phyloP scores from a whole-genome alignment of 2,113 vertebrate genomes.

The Calcarius ornatus region DNA sequence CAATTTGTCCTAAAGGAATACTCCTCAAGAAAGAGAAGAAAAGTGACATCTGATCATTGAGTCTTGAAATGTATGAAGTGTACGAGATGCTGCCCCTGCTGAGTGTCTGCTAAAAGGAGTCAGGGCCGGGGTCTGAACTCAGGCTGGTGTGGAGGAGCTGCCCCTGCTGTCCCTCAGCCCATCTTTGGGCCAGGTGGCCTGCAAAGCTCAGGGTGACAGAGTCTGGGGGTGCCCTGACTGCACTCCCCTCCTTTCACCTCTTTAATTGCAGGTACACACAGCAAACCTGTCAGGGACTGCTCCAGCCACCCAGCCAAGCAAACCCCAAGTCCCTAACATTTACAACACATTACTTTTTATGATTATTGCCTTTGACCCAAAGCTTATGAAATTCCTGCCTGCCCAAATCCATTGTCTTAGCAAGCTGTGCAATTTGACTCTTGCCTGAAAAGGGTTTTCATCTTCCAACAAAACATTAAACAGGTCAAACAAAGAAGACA shows the following conservation, averaged over 20 bases:
- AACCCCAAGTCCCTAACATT: slow-evolving; percentile 23
- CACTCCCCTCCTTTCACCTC: not conserved
- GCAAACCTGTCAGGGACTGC: not conserved
- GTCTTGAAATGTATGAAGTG: slow-evolving; percentile 3
- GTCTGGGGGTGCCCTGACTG: not conserved
- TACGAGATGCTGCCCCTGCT: not conserved
- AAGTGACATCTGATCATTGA: not conserved
- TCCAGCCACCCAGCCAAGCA: not conserved
- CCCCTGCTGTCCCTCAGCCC: slow-evolving; percentile 40
- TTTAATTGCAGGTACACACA: not conserved
- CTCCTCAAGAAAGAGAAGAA: slow-evolving; percentile 8
- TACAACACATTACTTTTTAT: not conserved
- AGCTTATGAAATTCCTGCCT: slow-evolving; percentile 10
- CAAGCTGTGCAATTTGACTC: not conserved
- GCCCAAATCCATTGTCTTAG: slow-evolving; percentile 2
- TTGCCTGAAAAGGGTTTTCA: slow-evolving; percentile 2
- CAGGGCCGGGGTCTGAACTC: not conserved
- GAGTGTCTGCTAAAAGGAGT: not conserved
- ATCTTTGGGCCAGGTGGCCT: not conserved
- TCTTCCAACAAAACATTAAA: slow-evolving; percentile 8
- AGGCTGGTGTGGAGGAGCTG: not conserved
- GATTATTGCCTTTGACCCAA: slow-evolving; percentile 36
- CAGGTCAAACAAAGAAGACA: not conserved
- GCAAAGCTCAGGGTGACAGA: not conserved
- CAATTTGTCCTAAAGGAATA: not conserved